Conservation (phyloP, 35 echinoderm and acorn worm genomes). For the Strongylocentrotus purpuratus region DNA sequence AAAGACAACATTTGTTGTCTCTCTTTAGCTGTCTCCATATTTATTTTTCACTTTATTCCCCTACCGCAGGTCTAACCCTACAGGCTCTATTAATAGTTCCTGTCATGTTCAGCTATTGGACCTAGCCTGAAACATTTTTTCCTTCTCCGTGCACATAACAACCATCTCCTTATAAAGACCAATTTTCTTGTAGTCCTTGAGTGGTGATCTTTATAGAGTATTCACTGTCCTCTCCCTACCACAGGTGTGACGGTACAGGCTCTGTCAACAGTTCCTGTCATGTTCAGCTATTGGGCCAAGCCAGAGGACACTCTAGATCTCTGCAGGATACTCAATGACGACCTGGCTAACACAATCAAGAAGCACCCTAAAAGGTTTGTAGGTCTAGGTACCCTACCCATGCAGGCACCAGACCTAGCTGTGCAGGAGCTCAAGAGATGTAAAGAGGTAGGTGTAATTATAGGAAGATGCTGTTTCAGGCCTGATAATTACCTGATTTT, state of each 20-base stretch:
- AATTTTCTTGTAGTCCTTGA: background rate
- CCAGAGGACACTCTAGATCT: constrained; percentile 97
- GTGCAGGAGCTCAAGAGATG: constrained; percentile 83
- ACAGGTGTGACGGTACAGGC: constrained; percentile 95
- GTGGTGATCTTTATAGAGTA: background rate
- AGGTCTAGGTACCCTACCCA: constrained; percentile 87
- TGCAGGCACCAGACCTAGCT: constrained; percentile 95
- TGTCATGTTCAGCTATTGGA: constrained; percentile 99
- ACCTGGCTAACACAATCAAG: constrained; percentile 84
- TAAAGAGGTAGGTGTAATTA: constrained; percentile 48
- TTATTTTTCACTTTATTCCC: too few species aligned
- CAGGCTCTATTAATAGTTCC: constrained; percentile 92
- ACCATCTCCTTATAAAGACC: constrained; percentile 77
- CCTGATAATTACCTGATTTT: too few species aligned
- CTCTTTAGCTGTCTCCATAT: too few species aligned
- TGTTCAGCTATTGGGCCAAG: constrained; percentile 99
- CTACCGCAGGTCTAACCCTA: constrained; percentile 75
- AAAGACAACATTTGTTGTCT: too few species aligned
- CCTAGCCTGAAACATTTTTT: constrained; percentile 87
- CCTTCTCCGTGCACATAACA: constrained; percentile 82
- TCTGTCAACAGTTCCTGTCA: constrained; percentile 93
- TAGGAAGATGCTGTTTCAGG: too few species aligned
- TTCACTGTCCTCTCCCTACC: background rate
- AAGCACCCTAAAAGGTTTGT: constrained; percentile 88
- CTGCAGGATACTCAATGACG: constrained; percentile 85